phyloP scores from a whole-genome alignment of 2,797 vertebrate species.

The Coregonus suidteri region DNA sequence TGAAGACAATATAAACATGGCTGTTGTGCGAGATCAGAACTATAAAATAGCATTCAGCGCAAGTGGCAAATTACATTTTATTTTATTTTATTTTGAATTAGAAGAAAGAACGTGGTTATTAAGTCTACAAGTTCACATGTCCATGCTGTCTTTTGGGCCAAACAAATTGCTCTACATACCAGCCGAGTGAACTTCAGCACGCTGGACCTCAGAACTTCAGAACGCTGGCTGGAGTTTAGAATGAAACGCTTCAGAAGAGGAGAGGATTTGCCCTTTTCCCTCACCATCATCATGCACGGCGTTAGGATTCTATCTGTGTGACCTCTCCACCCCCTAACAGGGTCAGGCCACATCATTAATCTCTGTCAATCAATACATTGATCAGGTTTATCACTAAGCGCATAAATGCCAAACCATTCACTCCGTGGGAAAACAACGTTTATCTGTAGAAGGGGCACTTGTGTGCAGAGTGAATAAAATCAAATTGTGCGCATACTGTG shows the following conservation, averaged over 20 bases:
- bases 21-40: background rate
- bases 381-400: slow-evolving; percentile 80
- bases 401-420: slow-evolving; percentile 74
- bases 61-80: no score
- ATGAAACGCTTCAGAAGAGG: slow-evolving; percentile 11
- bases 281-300: background rate
- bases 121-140: background rate
- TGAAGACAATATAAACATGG: background rate
- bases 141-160: background rate
- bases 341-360: slow-evolving; percentile 77
- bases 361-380: slow-evolving; percentile 84
- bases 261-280: background rate
- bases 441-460: slow-evolving; percentile 54
- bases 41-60: background rate
- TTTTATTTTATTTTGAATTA: background rate
- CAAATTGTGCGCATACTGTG: background rate
- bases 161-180: background rate
- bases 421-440: slow-evolving; percentile 75
- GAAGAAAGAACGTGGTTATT: background rate
- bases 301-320: slow-evolving; percentile 74
- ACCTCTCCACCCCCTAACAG: slow-evolving; percentile 56
- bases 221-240: background rate
- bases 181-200: background rate
- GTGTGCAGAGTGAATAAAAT: slow-evolving; percentile 21
- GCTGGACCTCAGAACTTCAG: no score